Evolutionary conservation across 2,113 vertebrate species (phyloP).

Genomic region (Echinops telfairi): DNA sequence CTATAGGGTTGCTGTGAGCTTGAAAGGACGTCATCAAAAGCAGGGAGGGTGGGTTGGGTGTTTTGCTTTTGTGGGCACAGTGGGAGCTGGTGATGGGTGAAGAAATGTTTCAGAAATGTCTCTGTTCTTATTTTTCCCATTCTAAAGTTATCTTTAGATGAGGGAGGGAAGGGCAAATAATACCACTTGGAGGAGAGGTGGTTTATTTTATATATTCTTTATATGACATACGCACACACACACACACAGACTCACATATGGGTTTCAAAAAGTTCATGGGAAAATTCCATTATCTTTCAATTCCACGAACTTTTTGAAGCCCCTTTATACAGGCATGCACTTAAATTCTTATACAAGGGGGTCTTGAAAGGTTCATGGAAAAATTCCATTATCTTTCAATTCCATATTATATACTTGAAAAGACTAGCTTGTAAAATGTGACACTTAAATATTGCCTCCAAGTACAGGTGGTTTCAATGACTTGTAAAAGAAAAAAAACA

Average conservation of each 20-base stretch:
- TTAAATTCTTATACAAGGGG: no score
- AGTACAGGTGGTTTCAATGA: not conserved
- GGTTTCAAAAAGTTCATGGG: no score
- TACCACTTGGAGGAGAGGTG: not conserved
- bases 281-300: no score
- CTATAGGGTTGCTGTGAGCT: no score
- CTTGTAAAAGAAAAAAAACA: not conserved
- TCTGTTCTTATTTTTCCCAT: not conserved
- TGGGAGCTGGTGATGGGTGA: not conserved
- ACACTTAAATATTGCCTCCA: slow-evolving; percentile 22
- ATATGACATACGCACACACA: no score
- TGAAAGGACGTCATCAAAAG: no score
- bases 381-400: no score
- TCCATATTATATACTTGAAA: not conserved
- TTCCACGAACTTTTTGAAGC: no score
- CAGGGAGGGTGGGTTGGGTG: no score
- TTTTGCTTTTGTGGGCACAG: not conserved
- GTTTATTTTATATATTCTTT: not conserved
- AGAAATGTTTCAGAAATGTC: not conserved
- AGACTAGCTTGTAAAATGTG: slow-evolving; percentile 25
- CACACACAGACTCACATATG: no score
- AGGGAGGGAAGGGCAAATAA: not conserved
- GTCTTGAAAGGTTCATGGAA: no score
- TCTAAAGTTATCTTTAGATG: not conserved
- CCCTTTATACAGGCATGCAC: no score